phyloP scores from a whole-genome alignment of 2,888 invertebrate species.

The Drosophila anomalata region DNA sequence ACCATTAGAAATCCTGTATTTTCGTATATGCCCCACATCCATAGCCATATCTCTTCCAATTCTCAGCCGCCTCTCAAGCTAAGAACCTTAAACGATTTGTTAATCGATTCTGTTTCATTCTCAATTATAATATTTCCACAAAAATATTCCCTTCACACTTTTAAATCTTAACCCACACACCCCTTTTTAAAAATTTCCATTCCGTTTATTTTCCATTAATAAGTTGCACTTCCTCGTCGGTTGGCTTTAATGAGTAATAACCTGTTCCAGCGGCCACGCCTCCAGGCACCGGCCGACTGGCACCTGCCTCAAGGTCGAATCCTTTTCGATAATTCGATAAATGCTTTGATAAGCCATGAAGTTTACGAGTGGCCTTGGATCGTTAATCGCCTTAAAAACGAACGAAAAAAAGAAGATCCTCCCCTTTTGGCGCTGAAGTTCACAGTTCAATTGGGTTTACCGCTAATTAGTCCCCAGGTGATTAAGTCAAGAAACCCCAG shows the following conservation, averaged over 20 bases:
- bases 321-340: constrained; percentile 56
- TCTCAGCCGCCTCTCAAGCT: not conserved
- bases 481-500: not conserved
- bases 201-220: not conserved
- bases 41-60: too few relatives aligned
- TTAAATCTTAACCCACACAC: not conserved
- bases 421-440: constrained; percentile 47
- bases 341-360: constrained; percentile 59
- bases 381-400: not conserved
- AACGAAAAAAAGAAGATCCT: not conserved
- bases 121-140: not conserved
- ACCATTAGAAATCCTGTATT: too few relatives aligned
- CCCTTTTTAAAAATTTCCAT: not conserved
- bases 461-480: constrained; percentile 64
- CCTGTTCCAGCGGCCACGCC: constrained; percentile 7
- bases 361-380: constrained; percentile 46
- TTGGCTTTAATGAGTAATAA: constrained; percentile 9
- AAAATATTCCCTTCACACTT: not conserved
- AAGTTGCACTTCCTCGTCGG: not conserved
- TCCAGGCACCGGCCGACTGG: not conserved
- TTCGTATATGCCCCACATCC: too few relatives aligned
- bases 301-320: constrained; percentile 16
- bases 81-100: not conserved
- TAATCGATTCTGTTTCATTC: not conserved
- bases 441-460: constrained; percentile 72